Conservation (phyloP, 2,113 vertebrate species). For the Ophiodon elongatus region DNA sequence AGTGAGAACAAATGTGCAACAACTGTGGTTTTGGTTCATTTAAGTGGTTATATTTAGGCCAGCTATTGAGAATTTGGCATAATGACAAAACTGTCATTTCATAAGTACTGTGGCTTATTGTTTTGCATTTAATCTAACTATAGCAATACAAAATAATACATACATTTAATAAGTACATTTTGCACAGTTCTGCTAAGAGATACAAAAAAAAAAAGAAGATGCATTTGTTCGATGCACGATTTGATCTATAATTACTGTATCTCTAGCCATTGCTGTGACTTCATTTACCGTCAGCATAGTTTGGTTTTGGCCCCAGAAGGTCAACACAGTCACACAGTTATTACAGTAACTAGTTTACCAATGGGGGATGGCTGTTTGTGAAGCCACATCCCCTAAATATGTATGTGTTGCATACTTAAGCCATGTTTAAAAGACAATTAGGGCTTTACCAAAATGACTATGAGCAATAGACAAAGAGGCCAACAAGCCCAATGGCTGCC, state of each 20-base stretch:
- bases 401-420: background rate
- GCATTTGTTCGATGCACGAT: background rate
- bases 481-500: background rate
- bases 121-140: background rate
- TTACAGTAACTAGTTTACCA: background rate
- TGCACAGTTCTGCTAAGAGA: background rate
- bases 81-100: background rate
- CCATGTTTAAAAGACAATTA: slow-evolving; percentile 1
- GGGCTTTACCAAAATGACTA: background rate
- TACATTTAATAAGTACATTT: background rate
- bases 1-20: slow-evolving; percentile 2
- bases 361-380: background rate
- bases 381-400: background rate
- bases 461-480: background rate
- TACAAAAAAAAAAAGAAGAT: background rate
- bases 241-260: slow-evolving; percentile 11
- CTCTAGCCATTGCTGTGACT: background rate
- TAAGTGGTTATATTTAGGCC: background rate
- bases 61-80: background rate
- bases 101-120: background rate
- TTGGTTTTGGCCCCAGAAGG: background rate
- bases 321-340: background rate
- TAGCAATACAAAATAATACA: background rate
- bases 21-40: background rate
- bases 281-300: slow-evolving; percentile 11